Percentiles rank a stretch among this genome's conserved stretches.
phyloP scores from a whole-genome alignment of 2,888 invertebrate genomes.

The Parthenolecanium corni region DNA sequence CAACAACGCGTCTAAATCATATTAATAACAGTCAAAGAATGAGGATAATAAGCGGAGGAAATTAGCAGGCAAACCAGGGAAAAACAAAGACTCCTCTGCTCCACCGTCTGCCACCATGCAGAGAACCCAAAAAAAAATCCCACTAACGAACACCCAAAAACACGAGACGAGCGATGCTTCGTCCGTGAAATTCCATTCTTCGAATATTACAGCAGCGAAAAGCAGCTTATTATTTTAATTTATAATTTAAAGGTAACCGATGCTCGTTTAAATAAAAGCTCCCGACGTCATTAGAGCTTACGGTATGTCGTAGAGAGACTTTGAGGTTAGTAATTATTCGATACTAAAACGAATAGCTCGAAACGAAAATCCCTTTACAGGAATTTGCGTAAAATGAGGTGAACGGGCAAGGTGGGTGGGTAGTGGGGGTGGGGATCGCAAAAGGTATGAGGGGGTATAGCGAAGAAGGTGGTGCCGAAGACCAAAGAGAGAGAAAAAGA shows the following conservation, averaged over 20 bases:
- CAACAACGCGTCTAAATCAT: background rate
- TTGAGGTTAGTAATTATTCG: conserved; percentile 28
- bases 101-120: no score
- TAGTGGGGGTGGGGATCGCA: no score
- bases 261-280: conserved; percentile 28
- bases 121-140: no score
- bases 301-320: conserved; percentile 27
- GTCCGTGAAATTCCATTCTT: conserved; percentile 17
- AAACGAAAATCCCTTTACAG: conserved; percentile 26
- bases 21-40: background rate
- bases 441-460: no score
- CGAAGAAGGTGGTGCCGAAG: no score
- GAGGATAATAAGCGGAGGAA: background rate
- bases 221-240: conserved; percentile 29
- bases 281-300: conserved; percentile 28
- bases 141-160: no score
- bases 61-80: background rate
- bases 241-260: conserved; percentile 29
- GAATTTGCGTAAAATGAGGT: conserved; percentile 24
- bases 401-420: background rate
- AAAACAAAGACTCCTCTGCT: no score
- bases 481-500: no score
- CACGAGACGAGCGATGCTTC: no score
- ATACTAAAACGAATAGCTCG: conserved; percentile 29
- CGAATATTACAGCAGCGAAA: conserved; percentile 24